Conservation (phyloP, 2,113 vertebrate genomes). For the Eulemur macaco region DNA sequence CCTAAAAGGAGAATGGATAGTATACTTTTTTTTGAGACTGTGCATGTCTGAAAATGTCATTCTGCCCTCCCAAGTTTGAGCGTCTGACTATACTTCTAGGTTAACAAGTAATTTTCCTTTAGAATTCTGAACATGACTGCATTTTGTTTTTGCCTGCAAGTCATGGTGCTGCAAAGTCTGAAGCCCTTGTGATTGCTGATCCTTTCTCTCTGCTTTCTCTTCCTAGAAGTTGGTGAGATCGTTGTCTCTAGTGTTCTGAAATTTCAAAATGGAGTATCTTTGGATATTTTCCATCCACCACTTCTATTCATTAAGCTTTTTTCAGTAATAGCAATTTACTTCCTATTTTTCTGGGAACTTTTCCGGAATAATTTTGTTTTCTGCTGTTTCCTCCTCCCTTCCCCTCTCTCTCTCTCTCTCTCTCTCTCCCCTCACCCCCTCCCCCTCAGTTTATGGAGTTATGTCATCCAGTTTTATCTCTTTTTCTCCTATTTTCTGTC, state of each 20-base stretch:
- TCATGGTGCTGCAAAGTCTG: neutral
- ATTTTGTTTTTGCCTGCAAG: neutral
- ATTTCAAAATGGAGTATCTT: neutral
- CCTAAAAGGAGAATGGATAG: neutral
- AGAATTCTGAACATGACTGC: neutral
- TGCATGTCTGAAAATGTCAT: neutral
- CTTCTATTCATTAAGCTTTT: neutral
- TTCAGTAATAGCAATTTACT: neutral
- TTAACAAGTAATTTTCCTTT: conserved; percentile 21
- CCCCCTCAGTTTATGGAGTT: neutral
- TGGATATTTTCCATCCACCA: neutral
- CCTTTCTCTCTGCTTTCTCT: conserved; percentile 5
- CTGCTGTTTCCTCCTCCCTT: neutral
- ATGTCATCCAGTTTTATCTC: neutral
- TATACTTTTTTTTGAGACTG: neutral
- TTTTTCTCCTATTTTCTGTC: neutral
- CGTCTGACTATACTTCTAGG: neutral
- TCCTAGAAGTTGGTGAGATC: neutral
- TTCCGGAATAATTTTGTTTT: conserved; percentile 5
- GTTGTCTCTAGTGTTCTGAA: neutral
- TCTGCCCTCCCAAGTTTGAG: neutral
- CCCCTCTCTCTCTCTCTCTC: neutral
- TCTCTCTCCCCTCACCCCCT: neutral
- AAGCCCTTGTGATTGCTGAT: neutral
- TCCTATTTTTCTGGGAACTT: neutral